A percentile compares a stretch with the other conserved stretches of the same genome.
Conservation (phyloP, 2,113 vertebrate genomes). For the Plestiodon gilberti region DNA sequence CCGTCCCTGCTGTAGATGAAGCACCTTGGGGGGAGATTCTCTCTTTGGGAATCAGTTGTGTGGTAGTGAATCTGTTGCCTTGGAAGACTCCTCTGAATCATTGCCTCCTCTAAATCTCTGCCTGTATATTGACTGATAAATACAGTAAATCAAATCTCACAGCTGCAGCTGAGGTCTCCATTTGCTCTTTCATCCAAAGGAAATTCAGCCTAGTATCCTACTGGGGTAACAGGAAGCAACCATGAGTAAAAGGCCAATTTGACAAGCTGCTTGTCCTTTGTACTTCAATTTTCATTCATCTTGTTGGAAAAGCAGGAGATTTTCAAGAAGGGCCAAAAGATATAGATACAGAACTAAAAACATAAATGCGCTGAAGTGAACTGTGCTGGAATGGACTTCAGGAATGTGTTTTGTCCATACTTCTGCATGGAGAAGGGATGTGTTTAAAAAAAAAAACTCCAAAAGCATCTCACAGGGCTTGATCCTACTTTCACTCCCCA, state of each 20-base stretch:
- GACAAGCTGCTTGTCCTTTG: background rate
- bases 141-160: background rate
- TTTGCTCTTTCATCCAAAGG: background rate
- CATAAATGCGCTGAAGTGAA: background rate
- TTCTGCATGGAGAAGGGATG: background rate
- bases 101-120: background rate
- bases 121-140: background rate
- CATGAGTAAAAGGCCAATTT: background rate
- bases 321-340: background rate
- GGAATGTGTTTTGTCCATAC: background rate
- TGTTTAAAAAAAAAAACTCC: background rate
- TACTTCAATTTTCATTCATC: background rate
- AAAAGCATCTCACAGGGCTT: background rate
- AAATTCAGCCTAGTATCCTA: background rate
- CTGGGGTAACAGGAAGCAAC: background rate
- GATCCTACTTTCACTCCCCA: background rate
- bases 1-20: background rate
- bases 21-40: background rate
- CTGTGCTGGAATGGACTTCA: background rate
- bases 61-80: background rate
- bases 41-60: background rate
- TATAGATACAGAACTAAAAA: background rate
- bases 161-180: background rate
- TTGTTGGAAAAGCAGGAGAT: background rate
- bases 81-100: background rate